A percentile compares a stretch with the other conserved stretches of the same genome.
Evolutionary conservation across 2,113 vertebrate genomes (phyloP).

Genomic region (Lonchura striata): DNA sequence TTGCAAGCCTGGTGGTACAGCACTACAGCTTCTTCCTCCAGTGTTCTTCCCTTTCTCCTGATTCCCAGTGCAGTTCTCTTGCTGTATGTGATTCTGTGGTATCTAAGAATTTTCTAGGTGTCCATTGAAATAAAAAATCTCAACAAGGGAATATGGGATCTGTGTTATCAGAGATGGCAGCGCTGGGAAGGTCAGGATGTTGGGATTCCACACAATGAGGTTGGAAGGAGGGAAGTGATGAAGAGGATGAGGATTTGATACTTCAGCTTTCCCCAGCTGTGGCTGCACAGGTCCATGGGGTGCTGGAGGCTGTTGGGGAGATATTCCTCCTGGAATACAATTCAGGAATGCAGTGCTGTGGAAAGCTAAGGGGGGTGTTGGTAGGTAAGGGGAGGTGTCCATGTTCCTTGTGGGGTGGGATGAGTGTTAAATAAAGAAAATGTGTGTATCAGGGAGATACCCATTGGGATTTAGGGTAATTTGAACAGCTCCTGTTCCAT

Average conservation of each 20-base stretch:
- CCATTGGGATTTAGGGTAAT: too few species aligned
- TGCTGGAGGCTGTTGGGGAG: background rate
- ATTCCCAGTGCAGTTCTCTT: background rate
- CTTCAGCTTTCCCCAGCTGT: background rate
- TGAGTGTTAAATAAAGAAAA: background rate
- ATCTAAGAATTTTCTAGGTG: background rate
- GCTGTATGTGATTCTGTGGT: background rate
- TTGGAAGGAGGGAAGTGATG: rapidly evolving
- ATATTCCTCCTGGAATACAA: background rate
- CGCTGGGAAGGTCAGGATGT: background rate
- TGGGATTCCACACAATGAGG: background rate
- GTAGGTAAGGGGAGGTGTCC: background rate
- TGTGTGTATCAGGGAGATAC: background rate
- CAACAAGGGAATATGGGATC: background rate
- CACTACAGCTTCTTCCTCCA: background rate
- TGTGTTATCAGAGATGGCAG: background rate
- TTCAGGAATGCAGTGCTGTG: background rate
- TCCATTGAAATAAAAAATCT: background rate
- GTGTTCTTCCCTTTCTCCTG: background rate
- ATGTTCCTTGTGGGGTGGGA: background rate
- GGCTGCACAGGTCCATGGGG: background rate
- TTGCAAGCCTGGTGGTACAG: background rate
- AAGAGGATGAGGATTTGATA: background rate
- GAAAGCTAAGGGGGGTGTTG: background rate
- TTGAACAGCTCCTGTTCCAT: background rate